Evolutionary conservation across 1,140 invertebrate species (phyloP).

Genomic region (Alviniconcha marisindica): DNA sequence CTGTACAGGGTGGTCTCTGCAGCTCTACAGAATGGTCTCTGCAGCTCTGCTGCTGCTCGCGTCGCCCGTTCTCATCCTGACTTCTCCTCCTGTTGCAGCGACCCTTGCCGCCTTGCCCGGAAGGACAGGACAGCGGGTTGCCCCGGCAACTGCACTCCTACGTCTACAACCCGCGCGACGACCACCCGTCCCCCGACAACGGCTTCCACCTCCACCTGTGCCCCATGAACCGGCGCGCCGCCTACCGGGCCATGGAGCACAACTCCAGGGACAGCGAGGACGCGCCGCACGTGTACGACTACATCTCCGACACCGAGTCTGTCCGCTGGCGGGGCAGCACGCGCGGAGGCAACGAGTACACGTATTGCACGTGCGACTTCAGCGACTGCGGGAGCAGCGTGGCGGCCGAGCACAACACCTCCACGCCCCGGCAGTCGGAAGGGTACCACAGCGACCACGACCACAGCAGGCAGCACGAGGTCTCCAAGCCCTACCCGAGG

Average conservation of each 20-base stretch:
- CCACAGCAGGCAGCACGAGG: background rate
- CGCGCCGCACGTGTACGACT: slow-evolving; percentile 32
- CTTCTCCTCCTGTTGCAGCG: slow-evolving; percentile 30
- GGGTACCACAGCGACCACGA: slow-evolving; percentile 38
- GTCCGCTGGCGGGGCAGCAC: background rate
- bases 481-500: slow-evolving; percentile 18
- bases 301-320: slow-evolving; percentile 36
- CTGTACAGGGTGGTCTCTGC: no score
- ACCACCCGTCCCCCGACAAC: background rate
- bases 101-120: slow-evolving; percentile 30
- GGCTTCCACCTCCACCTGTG: slow-evolving; percentile 33
- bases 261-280: no score
- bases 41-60: no score
- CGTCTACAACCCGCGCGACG: slow-evolving; percentile 32
- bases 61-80: no score
- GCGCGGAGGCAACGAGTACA: background rate
- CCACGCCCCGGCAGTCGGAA: slow-evolving; percentile 19
- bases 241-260: slow-evolving; percentile 32
- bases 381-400: slow-evolving; percentile 1
- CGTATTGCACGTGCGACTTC: slow-evolving; percentile 35
- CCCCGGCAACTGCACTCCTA: slow-evolving; percentile 30
- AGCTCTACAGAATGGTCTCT: no score
- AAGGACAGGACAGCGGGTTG: background rate
- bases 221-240: slow-evolving; percentile 33
- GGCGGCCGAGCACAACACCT: background rate